Conservation (phyloP, 2,888 invertebrate genomes). For the Lasioglossum figueresi region DNA sequence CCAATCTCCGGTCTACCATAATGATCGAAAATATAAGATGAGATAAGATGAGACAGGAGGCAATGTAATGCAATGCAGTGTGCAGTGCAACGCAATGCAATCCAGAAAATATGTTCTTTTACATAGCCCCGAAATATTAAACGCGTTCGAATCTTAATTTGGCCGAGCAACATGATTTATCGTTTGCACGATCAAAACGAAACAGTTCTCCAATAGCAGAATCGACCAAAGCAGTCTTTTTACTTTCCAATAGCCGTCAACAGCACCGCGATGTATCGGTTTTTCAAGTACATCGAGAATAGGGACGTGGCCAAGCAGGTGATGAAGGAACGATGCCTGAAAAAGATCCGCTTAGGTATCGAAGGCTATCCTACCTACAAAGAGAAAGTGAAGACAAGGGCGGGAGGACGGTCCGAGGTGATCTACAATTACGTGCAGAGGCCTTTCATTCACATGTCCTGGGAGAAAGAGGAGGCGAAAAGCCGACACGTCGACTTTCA, state of each 20-base stretch:
- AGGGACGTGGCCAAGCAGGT: constrained; percentile 99
- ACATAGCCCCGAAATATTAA: background rate
- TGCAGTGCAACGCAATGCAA: background rate
- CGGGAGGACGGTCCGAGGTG: constrained; percentile 97
- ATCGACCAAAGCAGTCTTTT: background rate
- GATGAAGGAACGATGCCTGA: constrained; percentile 98
- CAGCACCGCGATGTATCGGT: constrained; percentile 97
- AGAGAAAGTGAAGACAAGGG: constrained; percentile 98
- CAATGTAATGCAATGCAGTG: background rate
- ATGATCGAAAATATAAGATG: background rate
- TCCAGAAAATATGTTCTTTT: background rate
- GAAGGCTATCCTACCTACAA: constrained; percentile 99
- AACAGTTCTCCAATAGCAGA: background rate
- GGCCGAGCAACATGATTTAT: background rate
- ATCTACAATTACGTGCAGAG: constrained; percentile 99
- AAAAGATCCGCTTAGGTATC: constrained; percentile 99
- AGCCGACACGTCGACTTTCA: constrained; percentile 99
- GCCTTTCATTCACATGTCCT: constrained; percentile 99
- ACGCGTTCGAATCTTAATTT: background rate
- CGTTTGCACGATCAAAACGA: background rate
- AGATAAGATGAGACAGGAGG: background rate
- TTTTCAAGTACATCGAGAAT: constrained; percentile 99
- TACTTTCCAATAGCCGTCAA: constrained; percentile 90
- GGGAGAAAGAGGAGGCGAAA: constrained; percentile 99
- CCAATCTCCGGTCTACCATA: background rate